Base-by-base conservation (phyloP, 2,797 vertebrate species). In the Notoglanidium macrostoma region DNA sequence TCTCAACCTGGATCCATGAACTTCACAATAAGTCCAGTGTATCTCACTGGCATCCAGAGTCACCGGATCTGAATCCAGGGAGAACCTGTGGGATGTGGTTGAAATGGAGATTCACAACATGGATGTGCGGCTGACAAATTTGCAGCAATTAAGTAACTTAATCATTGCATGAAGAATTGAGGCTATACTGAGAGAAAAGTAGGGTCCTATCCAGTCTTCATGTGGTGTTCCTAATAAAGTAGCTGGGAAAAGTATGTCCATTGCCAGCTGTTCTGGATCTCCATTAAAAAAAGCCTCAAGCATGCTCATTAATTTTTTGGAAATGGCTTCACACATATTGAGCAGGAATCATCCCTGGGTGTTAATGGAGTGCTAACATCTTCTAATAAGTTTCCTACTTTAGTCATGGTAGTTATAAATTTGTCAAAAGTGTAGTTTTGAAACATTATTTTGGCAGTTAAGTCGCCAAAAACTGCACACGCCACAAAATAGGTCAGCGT, bases 251-350 rank as follows among this genome's bases (percentile, higher is more conserved):
- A 15, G 3, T 14, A n/a, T 74, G 72, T 49, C 44, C 23, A 49
- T 49, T 74, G 44, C 21, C 44, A 49, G 29, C n/a, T n/a, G 44
- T 49, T 74, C n/a, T 74, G 23, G 44, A 73, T 26, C 9, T 73
- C 40, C 21, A 46, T 23, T 46, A 11, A 44, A 73, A 72, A 73
- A 73, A 46, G 21, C 70, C 40, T 40, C 7, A 26, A 26, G 19
- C 40, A 73, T 44, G 70, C 70, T 73, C 40, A 73, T 70, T 73
- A 73, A 19, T 35, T 70, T 32, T 70, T 70, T 40, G 67, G 67
- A 70, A 35, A 70, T 11, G 9, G 5, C 26, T 73, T 26, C 21
- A 72, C 70, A 72, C 70, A 72, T 76, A n/a, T 46, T 44, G 70
- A 14, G 70, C 70, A 23, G 3, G 21, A 46, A 23, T 4, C 11